A percentile compares a stretch with the other conserved stretches of the same genome.
phyloP scores from a whole-genome alignment of 2,113 vertebrate species.

The Ranitomeya imitator region DNA sequence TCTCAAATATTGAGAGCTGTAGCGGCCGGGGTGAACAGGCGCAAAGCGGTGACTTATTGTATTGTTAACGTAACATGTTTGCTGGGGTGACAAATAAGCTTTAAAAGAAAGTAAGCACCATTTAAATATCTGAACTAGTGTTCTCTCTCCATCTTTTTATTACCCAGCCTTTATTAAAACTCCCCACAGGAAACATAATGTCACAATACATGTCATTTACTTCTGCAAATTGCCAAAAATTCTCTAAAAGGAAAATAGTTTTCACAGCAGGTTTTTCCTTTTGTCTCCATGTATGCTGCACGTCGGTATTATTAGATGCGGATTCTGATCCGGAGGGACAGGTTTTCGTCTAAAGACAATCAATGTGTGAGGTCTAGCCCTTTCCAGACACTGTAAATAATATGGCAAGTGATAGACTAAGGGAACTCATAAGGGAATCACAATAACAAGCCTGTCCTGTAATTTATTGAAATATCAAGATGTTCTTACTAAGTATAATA shows the following conservation, averaged over 20 bases:
- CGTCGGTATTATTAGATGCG: conserved; percentile 31
- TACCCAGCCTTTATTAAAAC: conserved; percentile 73
- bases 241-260: conserved; percentile 72
- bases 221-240: conserved; percentile 75
- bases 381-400: conserved; percentile 15
- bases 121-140: conserved; percentile 72
- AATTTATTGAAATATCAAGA: conserved; percentile 6
- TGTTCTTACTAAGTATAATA: conserved; percentile 5
- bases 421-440: conserved; percentile 2
- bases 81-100: conserved; percentile 69
- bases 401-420: conserved; percentile 2
- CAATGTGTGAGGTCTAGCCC: conserved; percentile 6
- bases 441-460: conserved; percentile 5
- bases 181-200: conserved; percentile 69
- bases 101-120: conserved; percentile 72
- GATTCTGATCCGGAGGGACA: conserved; percentile 8
- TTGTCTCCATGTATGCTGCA: conserved; percentile 59
- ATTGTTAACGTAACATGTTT: conserved; percentile 61
- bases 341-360: conserved; percentile 17
- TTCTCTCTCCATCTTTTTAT: conserved; percentile 73
- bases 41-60: conserved; percentile 66
- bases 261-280: conserved; percentile 72
- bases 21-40: conserved; percentile 60
- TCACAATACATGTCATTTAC: conserved; percentile 68
- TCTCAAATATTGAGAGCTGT: conserved; percentile 65